Percentiles rank a stretch among this genome's conserved stretches.
phyloP scores from a whole-genome alignment of 1,140 invertebrate species.

The Tachypleus tridentatus region DNA sequence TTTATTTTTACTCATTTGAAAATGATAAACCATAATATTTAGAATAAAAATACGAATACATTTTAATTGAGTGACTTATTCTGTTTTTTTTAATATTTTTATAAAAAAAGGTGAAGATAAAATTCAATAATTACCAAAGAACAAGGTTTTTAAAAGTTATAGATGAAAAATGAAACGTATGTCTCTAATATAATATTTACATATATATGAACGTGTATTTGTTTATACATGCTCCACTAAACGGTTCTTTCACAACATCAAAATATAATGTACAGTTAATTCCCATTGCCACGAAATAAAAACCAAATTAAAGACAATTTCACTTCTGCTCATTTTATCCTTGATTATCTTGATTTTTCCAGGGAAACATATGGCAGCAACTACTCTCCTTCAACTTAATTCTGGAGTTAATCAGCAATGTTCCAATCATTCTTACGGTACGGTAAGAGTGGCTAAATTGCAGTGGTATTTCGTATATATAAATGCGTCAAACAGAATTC shows the following conservation, averaged over 20 bases:
- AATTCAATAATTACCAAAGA: slow-evolving; percentile 1
- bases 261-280: no score
- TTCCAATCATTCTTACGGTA: slow-evolving; percentile 88
- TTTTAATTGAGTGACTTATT: not conserved
- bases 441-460: no score
- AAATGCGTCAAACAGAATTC: no score
- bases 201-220: not conserved
- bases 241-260: not conserved
- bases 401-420: slow-evolving; percentile 85
- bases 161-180: not conserved
- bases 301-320: not conserved
- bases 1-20: slow-evolving; percentile 7
- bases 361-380: slow-evolving; percentile 95
- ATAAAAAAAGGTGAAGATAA: not conserved
- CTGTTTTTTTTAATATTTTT: not conserved
- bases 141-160: not conserved
- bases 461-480: no score
- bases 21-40: slow-evolving; percentile 4
- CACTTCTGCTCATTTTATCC: not conserved
- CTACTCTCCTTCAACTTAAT: slow-evolving; percentile 88
- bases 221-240: not conserved
- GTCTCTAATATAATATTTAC: slow-evolving; percentile 1
- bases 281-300: not conserved
- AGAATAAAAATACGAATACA: slow-evolving; percentile 2
- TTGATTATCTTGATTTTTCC: slow-evolving; percentile 35